phyloP scores from a whole-genome alignment of 2,113 vertebrate genomes.

The Anguilla rostrata region DNA sequence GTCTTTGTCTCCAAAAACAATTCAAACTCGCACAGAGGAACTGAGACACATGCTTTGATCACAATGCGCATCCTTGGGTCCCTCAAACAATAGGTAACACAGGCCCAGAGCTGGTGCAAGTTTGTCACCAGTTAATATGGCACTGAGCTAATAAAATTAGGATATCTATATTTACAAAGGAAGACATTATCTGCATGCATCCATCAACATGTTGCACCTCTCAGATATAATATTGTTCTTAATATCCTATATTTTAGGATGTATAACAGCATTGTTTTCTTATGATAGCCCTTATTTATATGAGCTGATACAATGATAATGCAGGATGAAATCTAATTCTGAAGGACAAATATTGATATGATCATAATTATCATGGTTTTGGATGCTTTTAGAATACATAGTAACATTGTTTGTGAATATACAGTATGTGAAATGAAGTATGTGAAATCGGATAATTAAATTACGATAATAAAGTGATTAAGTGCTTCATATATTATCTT shows the following conservation, averaged over 20 bases:
- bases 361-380: neutral
- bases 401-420: neutral
- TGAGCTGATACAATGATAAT: neutral
- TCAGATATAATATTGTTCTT: neutral
- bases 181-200: neutral
- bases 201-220: neutral
- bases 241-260: neutral
- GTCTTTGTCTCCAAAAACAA: conserved; percentile 12
- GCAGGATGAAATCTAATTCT: neutral
- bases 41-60: conserved; percentile 23
- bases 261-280: neutral
- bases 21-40: conserved; percentile 11
- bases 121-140: conserved; percentile 4
- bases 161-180: conserved; percentile 7
- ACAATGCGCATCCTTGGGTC: conserved; percentile 21
- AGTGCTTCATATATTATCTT: neutral
- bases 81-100: conserved; percentile 13
- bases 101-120: neutral
- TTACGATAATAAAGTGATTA: neutral
- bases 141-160: neutral
- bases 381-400: neutral
- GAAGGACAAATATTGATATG: neutral
- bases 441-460: neutral
- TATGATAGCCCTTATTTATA: neutral
- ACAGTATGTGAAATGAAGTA: neutral